Conservation (phyloP, 2,797 vertebrate species). For the Glossophaga mutica region DNA sequence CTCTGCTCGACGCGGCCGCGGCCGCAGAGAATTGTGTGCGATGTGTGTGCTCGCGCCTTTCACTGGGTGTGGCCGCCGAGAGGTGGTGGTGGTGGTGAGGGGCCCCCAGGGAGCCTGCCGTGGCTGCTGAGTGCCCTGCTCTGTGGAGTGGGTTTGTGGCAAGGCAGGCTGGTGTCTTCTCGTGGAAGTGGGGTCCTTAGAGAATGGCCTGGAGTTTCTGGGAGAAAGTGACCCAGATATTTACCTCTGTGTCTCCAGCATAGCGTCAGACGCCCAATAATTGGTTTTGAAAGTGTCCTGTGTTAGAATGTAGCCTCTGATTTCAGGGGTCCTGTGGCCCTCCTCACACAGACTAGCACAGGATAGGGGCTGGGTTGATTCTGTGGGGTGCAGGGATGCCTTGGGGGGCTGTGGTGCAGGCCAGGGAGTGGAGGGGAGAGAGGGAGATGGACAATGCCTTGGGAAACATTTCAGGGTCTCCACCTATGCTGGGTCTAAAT, state of each 20-base stretch:
- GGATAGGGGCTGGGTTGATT: not conserved
- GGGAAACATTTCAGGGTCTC: not conserved
- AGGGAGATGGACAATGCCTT: not conserved
- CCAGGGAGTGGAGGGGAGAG: no score
- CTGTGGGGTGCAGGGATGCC: not conserved
- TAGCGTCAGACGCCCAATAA: not conserved
- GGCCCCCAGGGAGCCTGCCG: not conserved
- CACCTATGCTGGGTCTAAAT: not conserved
- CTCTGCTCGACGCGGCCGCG: not conserved
- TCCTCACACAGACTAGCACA: not conserved
- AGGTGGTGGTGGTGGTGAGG: not conserved
- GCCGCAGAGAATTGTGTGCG: not conserved
- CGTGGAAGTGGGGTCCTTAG: not conserved
- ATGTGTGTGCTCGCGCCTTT: not conserved
- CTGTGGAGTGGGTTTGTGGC: not conserved
- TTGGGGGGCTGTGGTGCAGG: not conserved
- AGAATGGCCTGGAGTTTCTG: not conserved
- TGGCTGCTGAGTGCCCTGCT: not conserved
- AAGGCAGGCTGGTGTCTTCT: not conserved
- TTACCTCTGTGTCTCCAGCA: not conserved
- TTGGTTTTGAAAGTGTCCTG: not conserved
- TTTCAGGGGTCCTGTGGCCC: not conserved
- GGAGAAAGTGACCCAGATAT: not conserved
- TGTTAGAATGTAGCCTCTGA: not conserved
- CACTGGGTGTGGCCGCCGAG: slow-evolving; percentile 16